phyloP scores from a whole-genome alignment of 2,888 invertebrate genomes.

The Melanostoma scalare region DNA sequence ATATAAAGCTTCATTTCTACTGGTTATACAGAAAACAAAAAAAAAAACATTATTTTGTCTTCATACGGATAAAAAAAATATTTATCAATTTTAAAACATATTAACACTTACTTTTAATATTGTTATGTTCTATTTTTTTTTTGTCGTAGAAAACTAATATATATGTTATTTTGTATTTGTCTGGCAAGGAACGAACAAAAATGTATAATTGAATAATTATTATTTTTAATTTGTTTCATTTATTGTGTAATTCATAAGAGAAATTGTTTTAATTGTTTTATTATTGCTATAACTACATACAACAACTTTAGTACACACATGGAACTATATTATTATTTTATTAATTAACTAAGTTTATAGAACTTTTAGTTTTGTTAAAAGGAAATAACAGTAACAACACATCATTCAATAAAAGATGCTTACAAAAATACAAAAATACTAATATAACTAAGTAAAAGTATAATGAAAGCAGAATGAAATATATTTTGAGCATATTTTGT shows the following conservation, averaged over 20 bases:
- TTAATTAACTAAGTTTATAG: conserved; percentile 66
- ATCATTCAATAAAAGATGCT: conserved; percentile 47
- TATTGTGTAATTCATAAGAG: conserved; percentile 71
- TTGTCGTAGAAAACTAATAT: conserved; percentile 62
- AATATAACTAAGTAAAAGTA: conserved; percentile 30
- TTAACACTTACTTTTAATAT: conserved; percentile 59
- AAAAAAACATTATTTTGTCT: conserved; percentile 31
- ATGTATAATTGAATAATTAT: conserved; percentile 61
- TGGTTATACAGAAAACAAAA: conserved; percentile 17
- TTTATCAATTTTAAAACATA: conserved; percentile 54
- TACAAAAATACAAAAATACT: conserved; percentile 23
- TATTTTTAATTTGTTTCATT: conserved; percentile 53
- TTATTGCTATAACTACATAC: conserved; percentile 66
- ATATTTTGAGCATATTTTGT: conserved; percentile 61
- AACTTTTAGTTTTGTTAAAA: conserved; percentile 55
- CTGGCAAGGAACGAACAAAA: conserved; percentile 56
- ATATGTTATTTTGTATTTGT: conserved; percentile 41
- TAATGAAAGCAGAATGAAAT: conserved; percentile 48
- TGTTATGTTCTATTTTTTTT: conserved; percentile 56
- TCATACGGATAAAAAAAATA: conserved; percentile 26
- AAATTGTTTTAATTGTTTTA: conserved; percentile 72
- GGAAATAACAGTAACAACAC: conserved; percentile 16
- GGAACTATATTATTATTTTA: conserved; percentile 52
- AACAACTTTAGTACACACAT: conserved; percentile 54
- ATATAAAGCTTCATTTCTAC: conserved; percentile 47